phyloP scores from a whole-genome alignment of 1,140 invertebrate genomes.

The Samia ricini region DNA sequence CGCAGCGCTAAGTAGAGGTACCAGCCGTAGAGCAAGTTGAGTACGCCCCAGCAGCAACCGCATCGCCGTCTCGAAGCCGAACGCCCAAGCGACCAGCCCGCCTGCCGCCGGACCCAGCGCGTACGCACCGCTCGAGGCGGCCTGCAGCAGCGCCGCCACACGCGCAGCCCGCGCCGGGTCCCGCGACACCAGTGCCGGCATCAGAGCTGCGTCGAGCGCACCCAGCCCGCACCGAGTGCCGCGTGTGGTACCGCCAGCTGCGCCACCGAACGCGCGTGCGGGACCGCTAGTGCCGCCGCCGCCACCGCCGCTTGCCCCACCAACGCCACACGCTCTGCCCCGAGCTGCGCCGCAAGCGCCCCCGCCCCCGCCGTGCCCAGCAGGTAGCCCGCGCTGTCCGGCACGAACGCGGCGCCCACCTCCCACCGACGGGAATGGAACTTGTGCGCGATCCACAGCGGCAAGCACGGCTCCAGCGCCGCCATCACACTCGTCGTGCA shows the following conservation, averaged over 20 bases:
- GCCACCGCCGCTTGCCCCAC: slow-evolving; percentile 40
- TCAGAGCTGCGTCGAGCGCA: slow-evolving; percentile 53
- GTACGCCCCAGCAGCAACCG: slow-evolving; percentile 42
- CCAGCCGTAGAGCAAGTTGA: slow-evolving; percentile 54
- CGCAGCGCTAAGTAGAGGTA: slow-evolving; percentile 40
- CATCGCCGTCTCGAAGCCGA: slow-evolving; percentile 48
- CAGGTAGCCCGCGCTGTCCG: slow-evolving; percentile 89
- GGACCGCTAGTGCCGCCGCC: slow-evolving; percentile 40
- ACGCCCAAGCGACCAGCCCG: slow-evolving; percentile 42
- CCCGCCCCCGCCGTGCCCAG: slow-evolving; percentile 73
- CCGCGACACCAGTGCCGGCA: slow-evolving; percentile 44
- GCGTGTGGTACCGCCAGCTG: slow-evolving; percentile 39
- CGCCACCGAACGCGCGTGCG: slow-evolving; percentile 41
- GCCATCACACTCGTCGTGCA: slow-evolving; percentile 87
- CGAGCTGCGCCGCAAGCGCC: no score
- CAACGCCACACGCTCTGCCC: slow-evolving; percentile 46
- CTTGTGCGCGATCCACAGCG: slow-evolving; percentile 86
- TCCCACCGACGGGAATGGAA: slow-evolving; percentile 85
- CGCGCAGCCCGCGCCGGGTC: slow-evolving; percentile 28
- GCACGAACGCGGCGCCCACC: slow-evolving; percentile 87
- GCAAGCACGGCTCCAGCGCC: slow-evolving; percentile 87
- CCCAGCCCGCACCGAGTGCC: slow-evolving; percentile 49
- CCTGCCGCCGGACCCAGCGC: slow-evolving; percentile 55
- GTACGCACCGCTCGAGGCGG: slow-evolving; percentile 51
- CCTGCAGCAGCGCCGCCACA: slow-evolving; percentile 56